These are phyloP conservation scores for Urosaurus nigricauda DNA, from an alignment of 2,797 vertebrate genomes.

Conservation along the genomic window DNA sequence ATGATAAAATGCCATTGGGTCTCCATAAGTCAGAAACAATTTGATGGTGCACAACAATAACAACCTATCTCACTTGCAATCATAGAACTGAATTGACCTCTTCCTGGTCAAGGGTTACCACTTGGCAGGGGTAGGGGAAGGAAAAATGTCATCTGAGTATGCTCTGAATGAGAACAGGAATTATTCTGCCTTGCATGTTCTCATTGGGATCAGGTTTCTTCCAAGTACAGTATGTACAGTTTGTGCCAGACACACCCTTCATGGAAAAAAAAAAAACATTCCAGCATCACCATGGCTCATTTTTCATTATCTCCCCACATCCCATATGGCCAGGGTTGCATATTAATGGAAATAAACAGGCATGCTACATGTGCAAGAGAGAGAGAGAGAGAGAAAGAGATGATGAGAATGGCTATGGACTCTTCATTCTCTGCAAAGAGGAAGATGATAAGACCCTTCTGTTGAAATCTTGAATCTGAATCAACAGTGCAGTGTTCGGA, in stretches of 20 bases:
- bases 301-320: neutral
- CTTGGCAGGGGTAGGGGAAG: neutral
- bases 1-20: too few relatives aligned
- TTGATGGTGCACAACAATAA: too few relatives aligned
- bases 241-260: neutral
- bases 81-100: neutral
- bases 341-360: neutral
- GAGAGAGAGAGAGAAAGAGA: neutral
- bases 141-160: neutral
- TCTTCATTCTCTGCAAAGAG: neutral
- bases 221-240: constrained; percentile 36
- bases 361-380: neutral
- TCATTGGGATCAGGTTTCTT: constrained; percentile 32
- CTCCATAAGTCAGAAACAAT: too few relatives aligned
- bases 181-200: constrained; percentile 5
- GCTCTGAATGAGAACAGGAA: constrained; percentile 14
- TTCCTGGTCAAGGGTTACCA: neutral
- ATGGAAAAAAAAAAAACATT: neutral
- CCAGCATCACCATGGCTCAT: neutral
- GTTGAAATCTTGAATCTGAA: neutral
- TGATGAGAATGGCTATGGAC: neutral
- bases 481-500: neutral
- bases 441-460: constrained; percentile 3
- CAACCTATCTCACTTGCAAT: neutral
- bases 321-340: neutral